Evolutionary conservation across 2,797 vertebrate species (phyloP), one percentile per base, ranked within the genome.

Genomic region (Chiloscyllium punctatum): DNA sequence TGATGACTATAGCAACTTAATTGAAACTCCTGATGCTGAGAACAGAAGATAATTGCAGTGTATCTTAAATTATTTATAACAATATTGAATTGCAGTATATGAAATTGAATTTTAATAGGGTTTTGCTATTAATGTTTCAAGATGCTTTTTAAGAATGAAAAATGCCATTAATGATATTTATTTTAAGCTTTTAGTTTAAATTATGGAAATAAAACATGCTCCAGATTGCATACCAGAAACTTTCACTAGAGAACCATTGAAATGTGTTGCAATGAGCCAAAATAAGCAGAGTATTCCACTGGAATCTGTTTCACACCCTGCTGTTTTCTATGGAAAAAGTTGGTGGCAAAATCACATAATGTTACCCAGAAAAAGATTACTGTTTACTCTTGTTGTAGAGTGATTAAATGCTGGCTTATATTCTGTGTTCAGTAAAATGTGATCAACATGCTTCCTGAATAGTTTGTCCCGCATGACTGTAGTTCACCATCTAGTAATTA

Each of bases 381-480:
- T 77, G 88, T 95, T 96, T 95, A 94, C 90, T 86, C 94, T 96
- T 95, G 95, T 96, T 82, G 95, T 68, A 62, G 82, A 71, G 53
- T 90, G 82, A 82, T 95, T 95, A 71, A 72, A 74, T 16, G 95
- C 13, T 94, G 68, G 90, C 27, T 77, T 95, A 62, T 62, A 95
- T 66, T 84, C 82, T 87, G 92, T 96, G 95, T 86, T 90, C 95
- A 79, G 95, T 92, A 92, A 91, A 95, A 96, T 68, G 94, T 9
- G 69, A 66, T 87, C 27, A 57, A 94, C 37, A 82, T 88, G 92
- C 69, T 95, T 95, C 57, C 68, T 95, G 91, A 88, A 71, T 48
- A 95, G n/a, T 25, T 94, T 96, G 72, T 94, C 94, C 16, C 88
- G 30, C 96, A 71, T 96, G 42, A 96, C 90, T 95, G 96, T 96